phyloP scores from a whole-genome alignment of 2,113 vertebrate species.

The Jaculus jaculus region DNA sequence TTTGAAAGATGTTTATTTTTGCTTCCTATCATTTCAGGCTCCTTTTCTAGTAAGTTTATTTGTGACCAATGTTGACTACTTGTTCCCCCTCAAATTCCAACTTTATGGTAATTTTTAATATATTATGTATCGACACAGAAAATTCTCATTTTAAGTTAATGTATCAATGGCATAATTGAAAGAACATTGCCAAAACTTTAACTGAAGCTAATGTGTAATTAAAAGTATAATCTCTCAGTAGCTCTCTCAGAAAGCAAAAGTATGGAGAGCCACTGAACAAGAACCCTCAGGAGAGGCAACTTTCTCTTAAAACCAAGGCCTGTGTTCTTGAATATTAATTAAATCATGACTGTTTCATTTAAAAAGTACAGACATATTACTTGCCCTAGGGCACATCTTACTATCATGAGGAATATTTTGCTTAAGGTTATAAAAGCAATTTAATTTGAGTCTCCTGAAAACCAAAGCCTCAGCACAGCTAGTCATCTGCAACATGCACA shows the following conservation, averaged over 20 bases:
- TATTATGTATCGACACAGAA: constrained; percentile 10
- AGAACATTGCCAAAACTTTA: constrained; percentile 56
- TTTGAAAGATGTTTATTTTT: too few species aligned
- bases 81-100: not conserved
- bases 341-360: constrained; percentile 72
- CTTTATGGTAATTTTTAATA: not conserved
- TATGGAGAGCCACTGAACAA: constrained; percentile 66
- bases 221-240: constrained; percentile 15
- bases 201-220: constrained; percentile 65
- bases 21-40: too few species aligned
- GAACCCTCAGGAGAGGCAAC: constrained; percentile 69
- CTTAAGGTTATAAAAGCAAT: constrained; percentile 83
- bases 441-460: constrained; percentile 80
- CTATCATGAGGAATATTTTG: constrained; percentile 81
- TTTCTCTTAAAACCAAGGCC: constrained; percentile 65
- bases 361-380: constrained; percentile 68
- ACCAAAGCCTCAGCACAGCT: constrained; percentile 70
- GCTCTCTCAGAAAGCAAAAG: constrained; percentile 49
- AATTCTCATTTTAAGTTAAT: constrained; percentile 27
- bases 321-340: constrained; percentile 77
- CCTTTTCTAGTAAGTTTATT: constrained; percentile 29
- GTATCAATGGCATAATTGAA: constrained; percentile 53
- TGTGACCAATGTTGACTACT: not conserved
- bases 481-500: constrained; percentile 74
- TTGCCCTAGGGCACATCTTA: constrained; percentile 79